Base-by-base conservation (phyloP, 2,888 invertebrate genomes). In the Platycheirus albimanus region DNA sequence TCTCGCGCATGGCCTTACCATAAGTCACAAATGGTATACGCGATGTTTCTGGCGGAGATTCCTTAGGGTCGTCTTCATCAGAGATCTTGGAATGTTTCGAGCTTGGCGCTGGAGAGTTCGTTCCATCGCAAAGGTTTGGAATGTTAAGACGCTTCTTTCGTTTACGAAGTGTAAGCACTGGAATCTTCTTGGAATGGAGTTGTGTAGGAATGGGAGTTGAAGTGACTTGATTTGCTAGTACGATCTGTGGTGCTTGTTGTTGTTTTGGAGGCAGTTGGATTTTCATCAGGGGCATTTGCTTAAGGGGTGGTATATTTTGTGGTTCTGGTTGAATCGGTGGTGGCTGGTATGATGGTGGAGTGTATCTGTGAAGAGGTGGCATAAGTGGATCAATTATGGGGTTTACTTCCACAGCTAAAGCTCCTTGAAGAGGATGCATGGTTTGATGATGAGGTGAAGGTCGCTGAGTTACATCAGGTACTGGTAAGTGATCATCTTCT, bases 1-100 rank as follows among this genome's bases (percentile, higher is more conserved):
- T 81, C 58, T 90, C 87, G 28, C 85, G 87, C 10, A 90, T 86
- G n/a, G 88, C 89, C 36, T 86, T 87, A 19, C 88, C 87, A 13
- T 89, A 87, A 17, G 85, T 47, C n/a, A 87, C 45, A 58, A 78
- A 76, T n/a, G 80, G 75, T 51, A 80, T 71, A 2, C 75, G 80
- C 8, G 74, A 10, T n/a, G 79, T 10, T 19, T 79, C 80, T 0
- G 45, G 30, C 10, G 49, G 51, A 5, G 78, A 51, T 45, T 69
- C 78, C 7, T 72, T 56, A 0, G 72, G 10, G 30, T 77, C 17
- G 11, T 81, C 78, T 20, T 84, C 79, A 17, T 71, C 58, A 13
- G 77, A 72, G 2, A 51, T 28, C 38, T 20, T 58, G 0, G 70
- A 54, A 33, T 66, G 69, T n/a, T 84, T 79, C 13, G 69, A 58